Evolutionary conservation across 2,888 invertebrate genomes (phyloP), one percentile per base, ranked within the genome.

Genomic region (Andrena chrysosceles): DNA sequence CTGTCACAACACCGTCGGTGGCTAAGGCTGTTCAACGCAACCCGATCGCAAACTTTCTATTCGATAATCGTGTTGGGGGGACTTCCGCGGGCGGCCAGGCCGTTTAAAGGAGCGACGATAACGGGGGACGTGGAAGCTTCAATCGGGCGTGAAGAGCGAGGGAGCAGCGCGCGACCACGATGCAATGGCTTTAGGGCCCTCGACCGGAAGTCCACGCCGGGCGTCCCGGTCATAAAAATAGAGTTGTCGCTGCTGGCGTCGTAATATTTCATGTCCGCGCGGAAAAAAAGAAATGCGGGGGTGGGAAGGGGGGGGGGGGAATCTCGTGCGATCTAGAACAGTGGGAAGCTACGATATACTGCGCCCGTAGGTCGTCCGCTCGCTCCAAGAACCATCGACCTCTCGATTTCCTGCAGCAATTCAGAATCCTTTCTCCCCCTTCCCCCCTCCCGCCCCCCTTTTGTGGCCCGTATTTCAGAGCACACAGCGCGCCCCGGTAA

Each of bases 211-310:
- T 85, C 74, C 85, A 72, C 64, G 85, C 64, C 67, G 76, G 78
- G 79, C 77, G 75, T 48, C 5, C 48, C 35, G 81, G 72, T 83
- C 84, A 85, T 89, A 90, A 91, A 91, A 89, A 84, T 84, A 77
- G 85, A 88, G 87, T 90, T 89, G 89, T 88, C 87, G 86, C 86
- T 85, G 85, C 87, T 85, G 87, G 87, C 85, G 84, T 87, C 85
- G 90, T 85, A 86, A 91, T 91, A 91, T 91, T 89, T 91, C 90
- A 89, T 81, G 83, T 84, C 77, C 16, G 23, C 26, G 48, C 29
- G 59, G 42, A 31, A 23, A 49, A 49, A 70, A 49, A 77, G 48
- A 68, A 74, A 49, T 42, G 52, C 2, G 49, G 6, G 29, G 62
- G 4, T 5, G 75, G 67, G 26, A 70, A 74, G 60, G 52, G 54